Evolutionary conservation across 2,797 vertebrate genomes (phyloP).

Genomic region (Protonibea diacanthus): DNA sequence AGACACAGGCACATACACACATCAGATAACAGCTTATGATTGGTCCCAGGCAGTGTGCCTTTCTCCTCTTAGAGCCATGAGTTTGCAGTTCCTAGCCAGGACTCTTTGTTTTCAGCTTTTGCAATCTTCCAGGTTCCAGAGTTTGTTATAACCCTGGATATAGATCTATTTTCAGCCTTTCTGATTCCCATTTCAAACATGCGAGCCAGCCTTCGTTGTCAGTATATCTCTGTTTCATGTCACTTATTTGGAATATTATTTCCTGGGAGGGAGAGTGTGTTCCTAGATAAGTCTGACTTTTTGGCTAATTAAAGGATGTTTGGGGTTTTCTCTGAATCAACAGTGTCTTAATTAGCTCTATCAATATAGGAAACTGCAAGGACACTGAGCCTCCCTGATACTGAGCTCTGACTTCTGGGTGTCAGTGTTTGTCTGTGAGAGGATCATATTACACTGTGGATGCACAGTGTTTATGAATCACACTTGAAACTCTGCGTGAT

Average conservation of each 20-base stretch:
- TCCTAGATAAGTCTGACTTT: slow-evolving; percentile 67
- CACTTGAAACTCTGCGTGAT: slow-evolving; percentile 37
- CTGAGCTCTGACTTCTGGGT: slow-evolving; percentile 37
- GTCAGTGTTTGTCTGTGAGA: slow-evolving; percentile 35
- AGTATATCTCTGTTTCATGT: slow-evolving; percentile 18
- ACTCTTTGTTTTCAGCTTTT: slow-evolving; percentile 41
- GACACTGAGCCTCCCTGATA: slow-evolving; percentile 41
- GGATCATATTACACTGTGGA: slow-evolving; percentile 45
- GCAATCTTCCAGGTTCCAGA: not conserved
- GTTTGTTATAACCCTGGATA: slow-evolving; percentile 7
- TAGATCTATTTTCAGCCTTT: slow-evolving; percentile 8
- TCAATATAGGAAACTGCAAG: slow-evolving; percentile 81
- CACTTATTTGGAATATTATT: slow-evolving; percentile 61
- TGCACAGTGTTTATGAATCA: slow-evolving; percentile 48
- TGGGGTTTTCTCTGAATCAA: slow-evolving; percentile 67
- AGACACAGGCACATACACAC: slow-evolving; percentile 56
- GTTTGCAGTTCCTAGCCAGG: slow-evolving; percentile 18
- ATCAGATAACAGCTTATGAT: slow-evolving; percentile 67
- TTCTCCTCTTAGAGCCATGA: slow-evolving; percentile 25
- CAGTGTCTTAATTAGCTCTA: slow-evolving; percentile 74
- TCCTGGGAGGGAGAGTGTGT: slow-evolving; percentile 68
- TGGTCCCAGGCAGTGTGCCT: slow-evolving; percentile 48
- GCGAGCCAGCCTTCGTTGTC: slow-evolving; percentile 1
- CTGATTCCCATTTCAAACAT: slow-evolving; percentile 9
- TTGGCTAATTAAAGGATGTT: slow-evolving; percentile 82